Conservation (phyloP, 2,113 vertebrate species). For the Pollimyrus isidori region DNA sequence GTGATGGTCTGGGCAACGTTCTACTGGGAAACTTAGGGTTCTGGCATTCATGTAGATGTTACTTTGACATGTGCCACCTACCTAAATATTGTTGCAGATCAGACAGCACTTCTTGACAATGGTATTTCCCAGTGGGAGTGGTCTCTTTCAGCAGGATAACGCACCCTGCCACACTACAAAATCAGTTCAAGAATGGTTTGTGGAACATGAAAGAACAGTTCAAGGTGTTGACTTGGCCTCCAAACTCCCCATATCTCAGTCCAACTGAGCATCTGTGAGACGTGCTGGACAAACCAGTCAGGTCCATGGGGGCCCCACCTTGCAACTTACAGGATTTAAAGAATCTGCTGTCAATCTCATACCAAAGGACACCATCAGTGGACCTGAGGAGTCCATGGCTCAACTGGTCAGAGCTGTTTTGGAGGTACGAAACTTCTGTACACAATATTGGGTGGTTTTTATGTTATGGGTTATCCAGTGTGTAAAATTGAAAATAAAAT, state of each 20-base stretch:
- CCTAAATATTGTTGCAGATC: not conserved
- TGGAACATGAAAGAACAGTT: not conserved
- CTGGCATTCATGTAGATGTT: not conserved
- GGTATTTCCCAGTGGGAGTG: not conserved
- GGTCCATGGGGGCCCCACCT: not conserved
- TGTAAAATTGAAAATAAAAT: not conserved
- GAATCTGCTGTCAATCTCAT: not conserved
- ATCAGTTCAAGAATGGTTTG: not conserved
- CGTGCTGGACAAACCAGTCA: not conserved
- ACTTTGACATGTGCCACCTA: not conserved
- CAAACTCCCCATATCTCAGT: not conserved
- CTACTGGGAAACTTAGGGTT: not conserved
- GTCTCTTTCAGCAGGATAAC: not conserved
- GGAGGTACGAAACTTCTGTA: not conserved
- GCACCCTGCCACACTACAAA: not conserved
- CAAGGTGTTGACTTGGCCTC: not conserved
- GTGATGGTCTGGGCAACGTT: not conserved
- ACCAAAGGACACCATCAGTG: not conserved
- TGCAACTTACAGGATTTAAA: not conserved
- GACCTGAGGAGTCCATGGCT: not conserved
- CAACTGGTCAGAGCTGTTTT: not conserved
- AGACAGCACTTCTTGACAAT: not conserved
- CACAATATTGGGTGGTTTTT: not conserved
- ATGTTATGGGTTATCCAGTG: not conserved
- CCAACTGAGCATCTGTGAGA: not conserved